Base-by-base conservation (phyloP, 2,888 invertebrate species). In the Drosophila sordidapex region DNA sequence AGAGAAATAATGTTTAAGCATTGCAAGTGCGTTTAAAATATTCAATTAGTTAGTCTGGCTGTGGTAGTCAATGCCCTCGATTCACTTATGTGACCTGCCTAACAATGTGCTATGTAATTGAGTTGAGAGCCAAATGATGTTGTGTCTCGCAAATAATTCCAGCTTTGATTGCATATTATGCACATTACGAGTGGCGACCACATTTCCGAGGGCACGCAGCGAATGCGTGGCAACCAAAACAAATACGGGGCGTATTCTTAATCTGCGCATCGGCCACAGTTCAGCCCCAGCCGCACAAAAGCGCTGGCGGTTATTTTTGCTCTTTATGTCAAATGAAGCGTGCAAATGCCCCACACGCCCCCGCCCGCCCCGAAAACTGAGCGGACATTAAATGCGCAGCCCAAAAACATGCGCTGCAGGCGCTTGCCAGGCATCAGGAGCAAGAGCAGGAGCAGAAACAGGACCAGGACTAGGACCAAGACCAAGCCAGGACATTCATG, bases 271-370 rank as follows among this genome's bases (percentile, higher is more conserved):
- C 64, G 64, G 64, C 51, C 72, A 63, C 67, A 57, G 36, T 29
- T 43, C 27, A 48, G 75, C 61, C 51, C 52, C 40, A 48, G 70
- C 54, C 69, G 48, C 65, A 66, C 61, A 76, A 67, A 70, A 81
- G 51, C 70, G 80, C 79, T 62, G 51, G 64, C 77, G 85, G 87
- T 73, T 89, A 89, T 87, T 89, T 87, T 87, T 76, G 86, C 81
- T 81, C 83, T 89, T 89, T 87, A 81, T 89, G 89, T 78, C 83
- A 87, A 87, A 87, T 87, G 87, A 87, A 89, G 89, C 89, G 83
- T 87, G 88, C 88, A 83, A 87, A 89, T 89, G 87, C 85, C 87
- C 73, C 72, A 82, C 76, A 83, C 83, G 80, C 79, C 84, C 88
- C 76, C 69, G n/a, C 33, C 68, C 18, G 13, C 48, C 31, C 15